Conservation (phyloP, 2,113 vertebrate genomes). For the Myiozetetes cayanensis region DNA sequence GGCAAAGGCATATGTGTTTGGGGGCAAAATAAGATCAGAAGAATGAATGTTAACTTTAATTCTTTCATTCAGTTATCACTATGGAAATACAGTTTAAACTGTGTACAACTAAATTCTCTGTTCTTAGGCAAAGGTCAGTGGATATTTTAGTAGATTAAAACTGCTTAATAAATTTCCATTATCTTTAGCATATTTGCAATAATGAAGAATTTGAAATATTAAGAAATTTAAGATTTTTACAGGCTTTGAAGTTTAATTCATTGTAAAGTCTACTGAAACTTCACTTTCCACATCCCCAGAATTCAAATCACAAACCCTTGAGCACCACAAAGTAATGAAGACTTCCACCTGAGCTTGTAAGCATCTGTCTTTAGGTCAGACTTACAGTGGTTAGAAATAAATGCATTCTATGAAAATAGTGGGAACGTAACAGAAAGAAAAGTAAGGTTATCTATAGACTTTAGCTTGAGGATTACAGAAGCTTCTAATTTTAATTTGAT, state of each 20-base stretch:
- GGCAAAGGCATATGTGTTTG: background rate
- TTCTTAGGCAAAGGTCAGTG: background rate
- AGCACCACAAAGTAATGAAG: background rate
- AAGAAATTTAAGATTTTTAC: background rate
- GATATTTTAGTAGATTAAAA: background rate
- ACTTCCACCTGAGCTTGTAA: background rate
- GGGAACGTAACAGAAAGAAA: background rate
- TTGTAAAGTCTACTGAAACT: background rate
- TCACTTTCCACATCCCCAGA: background rate
- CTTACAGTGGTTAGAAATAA: background rate
- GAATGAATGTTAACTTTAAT: background rate
- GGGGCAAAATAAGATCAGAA: background rate
- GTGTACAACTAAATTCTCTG: background rate
- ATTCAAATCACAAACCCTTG: background rate
- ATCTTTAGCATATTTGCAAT: background rate
- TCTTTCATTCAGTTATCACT: background rate
- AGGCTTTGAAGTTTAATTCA: background rate
- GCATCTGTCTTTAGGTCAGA: background rate
- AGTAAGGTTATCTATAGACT: background rate
- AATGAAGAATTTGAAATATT: background rate
- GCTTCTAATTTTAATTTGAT: background rate
- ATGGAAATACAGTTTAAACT: background rate
- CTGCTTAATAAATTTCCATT: background rate
- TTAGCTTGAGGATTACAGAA: background rate
- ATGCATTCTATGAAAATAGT: background rate